Base-by-base conservation (phyloP, 2,888 invertebrate species). In the Neoascia interrupta region DNA sequence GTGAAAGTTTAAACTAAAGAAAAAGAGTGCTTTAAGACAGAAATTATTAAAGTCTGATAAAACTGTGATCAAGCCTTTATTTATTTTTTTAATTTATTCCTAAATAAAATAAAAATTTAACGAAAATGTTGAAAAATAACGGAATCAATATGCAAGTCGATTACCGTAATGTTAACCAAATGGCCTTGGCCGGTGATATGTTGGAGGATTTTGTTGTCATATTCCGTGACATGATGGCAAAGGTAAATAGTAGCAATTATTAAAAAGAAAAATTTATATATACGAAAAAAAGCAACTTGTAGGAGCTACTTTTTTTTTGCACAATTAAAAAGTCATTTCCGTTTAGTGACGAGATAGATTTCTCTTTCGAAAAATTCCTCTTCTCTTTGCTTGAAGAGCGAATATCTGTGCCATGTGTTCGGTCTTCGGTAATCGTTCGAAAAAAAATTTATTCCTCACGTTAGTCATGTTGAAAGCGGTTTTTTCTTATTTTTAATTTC, bases 201-300 rank as follows among this genome's bases (percentile, higher is more conserved):
- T 91, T 94, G 88, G 93, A 93, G 86, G 94, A 94, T 88, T 93
- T 94, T 88, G 90, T 93, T 84, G 88, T 92, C 84, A 90, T 93
- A 85, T 93, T 93, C 86, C 92, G 92, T 82, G 92, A 93, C 84
- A 90, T 93, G 85, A 90, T 93, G 88, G 90, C 91, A 89, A 92
- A 92, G 93, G 94, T 94, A 92, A 80, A 75, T 80, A 80, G 74
- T n/a, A n/a, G n/a, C n/a, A n/a, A 1, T 36, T 45, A 45, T 19
- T 19, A 19, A 19, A 11, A n/a, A 5, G n/a, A 19, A 8, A 11
- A 11, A 41, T 2, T 41, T 11, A 11, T n/a, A n/a, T n/a, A n/a
- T n/a, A n/a, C n/a, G n/a, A 0, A 19, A 41, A 41, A 41, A 19
- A n/a, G 21, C n/a, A 2, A 4, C 10, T 26, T 26, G 26, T 8